Base-by-base conservation (phyloP, 2,113 vertebrate species). In the Scalopus aquaticus region DNA sequence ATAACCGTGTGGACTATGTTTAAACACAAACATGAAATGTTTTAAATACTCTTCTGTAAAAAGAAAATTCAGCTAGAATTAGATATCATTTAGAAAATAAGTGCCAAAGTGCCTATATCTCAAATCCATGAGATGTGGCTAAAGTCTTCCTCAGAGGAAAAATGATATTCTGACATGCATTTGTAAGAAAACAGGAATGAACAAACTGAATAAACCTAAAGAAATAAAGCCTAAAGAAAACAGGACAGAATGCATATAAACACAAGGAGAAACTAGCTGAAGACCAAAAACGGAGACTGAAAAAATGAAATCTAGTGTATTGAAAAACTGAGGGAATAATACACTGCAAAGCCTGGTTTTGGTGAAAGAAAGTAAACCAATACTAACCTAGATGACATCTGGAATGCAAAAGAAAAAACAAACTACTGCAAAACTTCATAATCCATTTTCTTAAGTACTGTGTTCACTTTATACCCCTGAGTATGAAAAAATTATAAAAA, bases 61-160 rank as follows among this genome's bases (percentile, higher is more conserved):
- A 56, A 30, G 16, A 19, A 82, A 90, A 87, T 78, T 82, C 69
- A 83, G 3, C 28, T 76, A 54, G 88, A 94, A 90, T 79, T 79
- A 76, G 0, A 76, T 5, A 24, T 28, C 39, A 62, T 76, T 94
- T 49, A 77, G 39, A 70, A 90, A 88, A 81, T 39, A 76, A n/a
- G 16, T 73, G 35, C 73, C 54, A 81, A 96, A 73, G 13, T 19
- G 24, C 8, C 11, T 56, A 24, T 65, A 89, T 67, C 86, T 79
- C 1, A 28, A 94, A 49, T 74, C 35, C 54, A 69, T 79, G 39
- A 82, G 9, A 49, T 19, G 2, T 64, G 67, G 46, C 20, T 70
- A 74, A 92, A 73, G 42, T 60, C 65, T 84, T 44, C 72, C 5
- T 73, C 28, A 15, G 3, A 84, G 16, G 6, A 70, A 46, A 88